Evolutionary conservation across 2,797 vertebrate species (phyloP).

Genomic region (Ctenosaura bakeri): DNA sequence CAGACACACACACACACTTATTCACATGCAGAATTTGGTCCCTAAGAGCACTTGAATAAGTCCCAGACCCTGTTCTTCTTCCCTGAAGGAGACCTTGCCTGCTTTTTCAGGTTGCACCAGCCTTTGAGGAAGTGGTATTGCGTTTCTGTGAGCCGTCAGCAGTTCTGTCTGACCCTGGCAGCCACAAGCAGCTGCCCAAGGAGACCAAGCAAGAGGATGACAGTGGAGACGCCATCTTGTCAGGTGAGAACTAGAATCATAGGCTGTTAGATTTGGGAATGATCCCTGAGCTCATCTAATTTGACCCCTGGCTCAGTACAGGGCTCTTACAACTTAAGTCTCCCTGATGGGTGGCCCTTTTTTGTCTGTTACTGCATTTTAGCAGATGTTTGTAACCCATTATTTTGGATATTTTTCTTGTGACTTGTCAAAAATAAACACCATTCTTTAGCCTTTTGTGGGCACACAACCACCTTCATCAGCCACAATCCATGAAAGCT

Average conservation of each 20-base stretch:
- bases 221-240: neutral
- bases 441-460: too few relatives aligned
- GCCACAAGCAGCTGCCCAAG: neutral
- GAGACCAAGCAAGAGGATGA: neutral
- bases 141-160: neutral
- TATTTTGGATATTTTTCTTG: too few relatives aligned
- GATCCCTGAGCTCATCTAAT: too few relatives aligned
- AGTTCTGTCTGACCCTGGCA: neutral
- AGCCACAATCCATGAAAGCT: too few relatives aligned
- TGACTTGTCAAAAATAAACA: too few relatives aligned
- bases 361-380: neutral
- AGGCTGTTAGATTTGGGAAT: neutral
- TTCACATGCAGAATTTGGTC: neutral
- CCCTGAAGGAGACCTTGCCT: neutral
- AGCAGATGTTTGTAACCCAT: too few relatives aligned
- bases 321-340: neutral
- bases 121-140: constrained; percentile 9
- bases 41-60: neutral
- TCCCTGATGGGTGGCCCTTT: neutral
- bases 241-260: neutral
- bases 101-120: neutral
- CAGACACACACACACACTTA: too few relatives aligned
- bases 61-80: neutral
- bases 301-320: too few relatives aligned
- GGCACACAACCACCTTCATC: too few relatives aligned